Evolutionary conservation across 1,140 invertebrate genomes (phyloP).

Genomic region (Zaprionus lachaisei): DNA sequence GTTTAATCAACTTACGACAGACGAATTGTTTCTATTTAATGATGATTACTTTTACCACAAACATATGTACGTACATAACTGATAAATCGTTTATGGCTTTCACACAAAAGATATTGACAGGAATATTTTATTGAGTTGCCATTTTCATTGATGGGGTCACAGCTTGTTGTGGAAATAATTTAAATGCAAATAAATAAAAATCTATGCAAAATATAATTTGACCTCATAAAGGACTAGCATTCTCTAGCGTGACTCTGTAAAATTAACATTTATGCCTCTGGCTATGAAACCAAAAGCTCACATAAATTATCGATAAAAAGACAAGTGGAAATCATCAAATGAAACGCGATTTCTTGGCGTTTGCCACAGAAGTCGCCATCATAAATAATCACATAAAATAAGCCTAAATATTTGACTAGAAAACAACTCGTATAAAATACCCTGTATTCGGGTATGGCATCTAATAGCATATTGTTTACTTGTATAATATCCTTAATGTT

Average conservation of each 20-base stretch:
- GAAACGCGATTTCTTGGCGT: slow-evolving; percentile 46
- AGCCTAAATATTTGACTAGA: neutral
- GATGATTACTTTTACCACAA: neutral
- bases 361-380: slow-evolving; percentile 38
- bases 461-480: too few relatives aligned
- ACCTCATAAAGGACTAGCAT: slow-evolving; percentile 23
- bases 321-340: slow-evolving; percentile 40
- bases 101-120: neutral
- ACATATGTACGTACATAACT: neutral
- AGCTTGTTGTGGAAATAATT: slow-evolving; percentile 58
- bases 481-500: too few relatives aligned
- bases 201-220: slow-evolving; percentile 28
- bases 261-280: slow-evolving; percentile 62
- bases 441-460: neutral
- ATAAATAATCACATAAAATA: slow-evolving; percentile 80
- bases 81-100: neutral
- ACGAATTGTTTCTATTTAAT: neutral
- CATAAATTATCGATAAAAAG: slow-evolving; percentile 69
- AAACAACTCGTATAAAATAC: slow-evolving; percentile 4
- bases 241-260: slow-evolving; percentile 53
- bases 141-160: slow-evolving; percentile 60
- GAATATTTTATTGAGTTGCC: neutral
- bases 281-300: slow-evolving; percentile 27
- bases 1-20: too few relatives aligned
- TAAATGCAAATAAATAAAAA: slow-evolving; percentile 62